Conservation (phyloP, 2,888 invertebrate genomes). For the Dilophus febrilis region DNA sequence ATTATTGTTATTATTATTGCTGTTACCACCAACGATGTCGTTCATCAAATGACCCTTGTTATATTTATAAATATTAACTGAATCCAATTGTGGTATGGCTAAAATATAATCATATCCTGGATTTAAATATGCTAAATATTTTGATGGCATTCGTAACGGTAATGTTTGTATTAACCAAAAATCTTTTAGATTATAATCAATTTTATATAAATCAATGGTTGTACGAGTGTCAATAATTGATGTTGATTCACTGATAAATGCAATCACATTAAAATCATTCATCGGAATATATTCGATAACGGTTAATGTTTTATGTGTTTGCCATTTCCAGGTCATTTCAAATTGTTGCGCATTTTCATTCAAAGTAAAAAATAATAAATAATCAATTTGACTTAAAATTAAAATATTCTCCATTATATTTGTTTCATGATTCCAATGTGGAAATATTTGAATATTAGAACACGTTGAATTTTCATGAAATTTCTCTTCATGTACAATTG, state of each 20-base stretch:
- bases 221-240: constrained; percentile 7
- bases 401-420: constrained; percentile 15
- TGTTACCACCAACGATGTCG: constrained; percentile 7
- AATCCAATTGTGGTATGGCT: constrained; percentile 20
- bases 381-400: constrained; percentile 13
- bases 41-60: constrained; percentile 9
- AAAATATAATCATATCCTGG: constrained; percentile 23
- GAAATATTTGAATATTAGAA: constrained; percentile 14
- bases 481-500: constrained; percentile 1
- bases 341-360: constrained; percentile 7
- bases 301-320: constrained; percentile 14
- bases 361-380: constrained; percentile 20
- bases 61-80: constrained; percentile 19
- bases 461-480: constrained; percentile 2
- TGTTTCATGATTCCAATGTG: constrained; percentile 18
- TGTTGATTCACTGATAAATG: constrained; percentile 13
- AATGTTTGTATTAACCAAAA: constrained; percentile 25
- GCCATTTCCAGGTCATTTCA: constrained; percentile 20
- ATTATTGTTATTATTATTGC: constrained; percentile 9
- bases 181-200: constrained; percentile 16
- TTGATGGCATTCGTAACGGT: constrained; percentile 15
- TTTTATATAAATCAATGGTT: constrained; percentile 21
- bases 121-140: constrained; percentile 19
- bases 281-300: constrained; percentile 17
- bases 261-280: constrained; percentile 17